Evolutionary conservation across 1,140 invertebrate genomes (phyloP), one percentile per base, ranked within the genome.

Genomic region (Drosophila saltans): DNA sequence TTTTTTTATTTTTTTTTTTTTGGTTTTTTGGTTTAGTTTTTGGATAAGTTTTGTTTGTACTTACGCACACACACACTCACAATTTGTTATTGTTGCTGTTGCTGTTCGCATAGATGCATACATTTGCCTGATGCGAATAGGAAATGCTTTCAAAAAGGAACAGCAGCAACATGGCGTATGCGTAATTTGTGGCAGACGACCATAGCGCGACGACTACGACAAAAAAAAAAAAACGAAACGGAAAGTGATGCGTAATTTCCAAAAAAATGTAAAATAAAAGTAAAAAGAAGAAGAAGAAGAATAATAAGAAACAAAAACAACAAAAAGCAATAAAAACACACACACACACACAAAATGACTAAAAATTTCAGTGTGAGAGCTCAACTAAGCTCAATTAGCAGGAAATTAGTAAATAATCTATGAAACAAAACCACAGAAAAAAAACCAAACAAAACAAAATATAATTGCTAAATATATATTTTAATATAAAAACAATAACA

Each of bases 191-290:
- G 45, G 65, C 71, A 57, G 48, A 83, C 80, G 65, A 52, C 45
- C 45, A 26, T 9, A 2, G 45, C 21, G 45, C 45, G 45, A 26
- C 45, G 45, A 52, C 45, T 8, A 8, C 24, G 8, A 24, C 45
- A 21, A 52, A 7, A 26, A 52, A 26, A 21, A 88, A 78, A 70
- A 80, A 89, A 88, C 80, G 83, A 88, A 88, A 88, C 72, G 66
- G 83, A 88, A 88, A 88, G 84, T 88, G 83, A 88, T 89, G 84
- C 84, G 84, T 88, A 88, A 89, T 88, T 88, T 88, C 76, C 69
- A 52, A 77, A 64, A 71, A 57, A 57, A 24, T 45, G 45, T 63
- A 16, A 16, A 16, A 16, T 16, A 16, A 16, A 16, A 16, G 16
- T 16, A 16, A 61, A 7, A 16, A 68, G 69, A 64, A 21, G 43